phyloP scores from a whole-genome alignment of 2,113 vertebrate genomes.

The Vulpes lagopus region DNA sequence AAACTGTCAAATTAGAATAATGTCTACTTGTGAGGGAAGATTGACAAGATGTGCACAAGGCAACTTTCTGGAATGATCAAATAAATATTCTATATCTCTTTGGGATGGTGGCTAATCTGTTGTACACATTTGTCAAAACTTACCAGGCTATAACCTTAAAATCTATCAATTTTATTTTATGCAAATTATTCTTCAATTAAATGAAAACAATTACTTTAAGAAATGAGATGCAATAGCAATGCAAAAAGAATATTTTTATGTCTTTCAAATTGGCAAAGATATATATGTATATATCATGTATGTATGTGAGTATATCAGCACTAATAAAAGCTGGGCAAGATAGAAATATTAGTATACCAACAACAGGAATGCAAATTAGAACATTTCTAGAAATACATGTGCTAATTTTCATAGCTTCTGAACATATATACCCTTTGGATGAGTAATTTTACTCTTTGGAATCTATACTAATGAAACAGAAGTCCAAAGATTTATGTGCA shows the following conservation, averaged over 20 bases:
- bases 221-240: background rate
- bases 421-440: background rate
- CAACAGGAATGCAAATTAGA: background rate
- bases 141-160: background rate
- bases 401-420: background rate
- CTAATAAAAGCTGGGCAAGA: background rate
- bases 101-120: background rate
- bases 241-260: background rate
- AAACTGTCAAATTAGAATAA: background rate
- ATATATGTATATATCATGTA: background rate
- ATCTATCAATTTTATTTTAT: background rate
- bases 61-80: background rate
- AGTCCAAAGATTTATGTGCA: background rate
- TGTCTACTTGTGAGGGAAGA: background rate
- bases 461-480: background rate
- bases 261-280: background rate
- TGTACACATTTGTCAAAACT: background rate
- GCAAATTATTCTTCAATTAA: background rate
- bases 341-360: background rate
- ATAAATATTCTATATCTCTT: background rate
- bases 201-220: background rate
- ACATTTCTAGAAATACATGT: slow-evolving; percentile 27
- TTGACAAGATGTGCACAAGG: background rate
- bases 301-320: background rate
- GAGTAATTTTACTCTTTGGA: background rate